These are phyloP conservation scores for Phrynocephalus vlangalii DNA, from an alignment of 2,797 vertebrate species.

Conservation along the genomic window DNA sequence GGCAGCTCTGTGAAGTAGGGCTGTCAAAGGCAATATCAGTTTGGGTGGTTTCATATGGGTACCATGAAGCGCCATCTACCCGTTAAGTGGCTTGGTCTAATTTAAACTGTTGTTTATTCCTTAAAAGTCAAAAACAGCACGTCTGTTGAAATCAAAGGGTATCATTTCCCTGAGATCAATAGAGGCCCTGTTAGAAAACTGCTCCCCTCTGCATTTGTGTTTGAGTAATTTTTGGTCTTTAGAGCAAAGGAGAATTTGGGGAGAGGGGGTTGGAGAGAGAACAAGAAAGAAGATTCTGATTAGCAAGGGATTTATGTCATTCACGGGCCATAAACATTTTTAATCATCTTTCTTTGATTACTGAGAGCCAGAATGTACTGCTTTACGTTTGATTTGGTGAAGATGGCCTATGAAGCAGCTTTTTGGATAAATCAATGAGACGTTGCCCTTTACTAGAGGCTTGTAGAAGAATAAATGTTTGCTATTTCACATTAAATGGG, in stretches of 20 bases:
- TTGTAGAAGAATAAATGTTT: background rate
- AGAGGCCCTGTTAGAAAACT: background rate
- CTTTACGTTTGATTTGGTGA: conserved; percentile 33
- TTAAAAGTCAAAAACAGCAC: background rate
- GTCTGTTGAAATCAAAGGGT: background rate
- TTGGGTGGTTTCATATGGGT: background rate
- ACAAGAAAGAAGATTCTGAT: background rate
- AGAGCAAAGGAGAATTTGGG: background rate
- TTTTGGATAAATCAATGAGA: conserved; percentile 12
- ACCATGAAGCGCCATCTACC: no score
- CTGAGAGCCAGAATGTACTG: background rate
- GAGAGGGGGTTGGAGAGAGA: background rate
- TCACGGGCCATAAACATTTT: conserved; percentile 1
- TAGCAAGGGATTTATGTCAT: background rate
- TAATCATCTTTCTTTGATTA: conserved; percentile 10
- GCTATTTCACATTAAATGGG: conserved; percentile 1
- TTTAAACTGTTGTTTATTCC: background rate
- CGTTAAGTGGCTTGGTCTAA: background rate
- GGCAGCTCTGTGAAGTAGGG: background rate
- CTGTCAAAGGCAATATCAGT: background rate
- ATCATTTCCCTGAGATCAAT: background rate
- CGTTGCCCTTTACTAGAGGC: background rate
- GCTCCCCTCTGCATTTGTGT: background rate
- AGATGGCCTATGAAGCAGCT: background rate
- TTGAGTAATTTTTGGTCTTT: background rate